Evolutionary conservation across 1,140 invertebrate species (phyloP).

Genomic region (Coptotermes formosanus): DNA sequence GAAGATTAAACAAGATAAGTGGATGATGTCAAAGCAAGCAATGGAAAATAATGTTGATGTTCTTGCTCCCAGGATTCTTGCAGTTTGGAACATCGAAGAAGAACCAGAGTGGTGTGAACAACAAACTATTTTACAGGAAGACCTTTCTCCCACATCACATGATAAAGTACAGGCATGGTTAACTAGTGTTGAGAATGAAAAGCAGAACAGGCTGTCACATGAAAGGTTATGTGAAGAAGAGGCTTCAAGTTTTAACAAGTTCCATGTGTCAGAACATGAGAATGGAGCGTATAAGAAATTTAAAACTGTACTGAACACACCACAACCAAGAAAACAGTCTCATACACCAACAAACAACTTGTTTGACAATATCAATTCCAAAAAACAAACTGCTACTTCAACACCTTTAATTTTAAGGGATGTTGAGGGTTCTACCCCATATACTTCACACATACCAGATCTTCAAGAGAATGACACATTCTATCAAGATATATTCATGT

Average conservation of each 20-base stretch:
- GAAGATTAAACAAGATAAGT: neutral
- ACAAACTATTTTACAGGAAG: neutral
- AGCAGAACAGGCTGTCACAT: neutral
- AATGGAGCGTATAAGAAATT: neutral
- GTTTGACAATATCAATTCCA: no score
- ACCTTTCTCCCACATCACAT: neutral
- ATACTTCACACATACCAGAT: neutral
- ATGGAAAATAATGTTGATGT: neutral
- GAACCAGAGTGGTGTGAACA: neutral
- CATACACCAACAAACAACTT: no score
- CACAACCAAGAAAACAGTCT: neutral
- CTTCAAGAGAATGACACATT: neutral
- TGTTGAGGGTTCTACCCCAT: neutral
- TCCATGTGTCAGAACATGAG: neutral
- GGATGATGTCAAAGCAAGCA: neutral
- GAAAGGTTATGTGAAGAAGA: neutral
- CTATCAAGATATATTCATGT: neutral
- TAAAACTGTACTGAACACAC: neutral
- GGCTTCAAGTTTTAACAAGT: neutral
- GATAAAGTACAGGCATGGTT: constrained; percentile 5
- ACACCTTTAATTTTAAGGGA: neutral
- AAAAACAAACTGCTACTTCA: neutral
- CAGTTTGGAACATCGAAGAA: neutral
- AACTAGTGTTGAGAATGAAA: neutral
- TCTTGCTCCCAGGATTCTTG: neutral